Evolutionary conservation across 2,797 vertebrate genomes (phyloP).

Genomic region (Sebastes alutus): DNA sequence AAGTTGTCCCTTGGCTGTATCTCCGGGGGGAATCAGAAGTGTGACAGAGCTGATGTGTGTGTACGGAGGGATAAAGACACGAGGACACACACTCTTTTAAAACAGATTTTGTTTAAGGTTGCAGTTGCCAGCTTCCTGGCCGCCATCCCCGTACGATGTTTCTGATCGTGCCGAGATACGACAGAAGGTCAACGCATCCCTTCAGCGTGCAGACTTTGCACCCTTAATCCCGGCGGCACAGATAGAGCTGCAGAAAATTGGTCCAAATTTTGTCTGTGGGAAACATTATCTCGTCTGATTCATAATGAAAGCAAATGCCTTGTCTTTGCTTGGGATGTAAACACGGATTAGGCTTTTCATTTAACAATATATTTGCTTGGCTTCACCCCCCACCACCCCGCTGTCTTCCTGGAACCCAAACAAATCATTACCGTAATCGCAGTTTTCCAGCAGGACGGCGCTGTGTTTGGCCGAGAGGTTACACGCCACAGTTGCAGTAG

Average conservation of each 20-base stretch:
- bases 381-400: background rate
- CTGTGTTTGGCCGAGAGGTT: slow-evolving; percentile 37
- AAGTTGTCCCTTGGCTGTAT: slow-evolving; percentile 56
- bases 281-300: slow-evolving; percentile 51
- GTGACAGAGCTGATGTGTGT: slow-evolving; percentile 27
- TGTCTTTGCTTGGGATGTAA: slow-evolving; percentile 38
- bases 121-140: slow-evolving; percentile 16
- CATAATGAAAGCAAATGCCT: slow-evolving; percentile 55
- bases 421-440: slow-evolving; percentile 73
- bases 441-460: slow-evolving; percentile 9
- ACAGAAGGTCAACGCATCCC: background rate
- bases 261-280: slow-evolving; percentile 33
- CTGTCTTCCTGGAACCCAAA: slow-evolving; percentile 59
- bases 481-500: slow-evolving; percentile 17
- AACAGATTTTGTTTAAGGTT: slow-evolving; percentile 24
- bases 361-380: slow-evolving; percentile 21
- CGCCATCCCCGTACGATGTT: background rate
- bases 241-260: slow-evolving; percentile 5
- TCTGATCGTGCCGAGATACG: slow-evolving; percentile 17
- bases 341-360: slow-evolving; percentile 51
- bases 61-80: background rate
- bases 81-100: background rate
- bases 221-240: slow-evolving; percentile 1
- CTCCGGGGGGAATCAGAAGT: slow-evolving; percentile 3
- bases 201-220: background rate